Evolutionary conservation across 2,113 vertebrate genomes (phyloP).

Genomic region (Menidia beryllina): DNA sequence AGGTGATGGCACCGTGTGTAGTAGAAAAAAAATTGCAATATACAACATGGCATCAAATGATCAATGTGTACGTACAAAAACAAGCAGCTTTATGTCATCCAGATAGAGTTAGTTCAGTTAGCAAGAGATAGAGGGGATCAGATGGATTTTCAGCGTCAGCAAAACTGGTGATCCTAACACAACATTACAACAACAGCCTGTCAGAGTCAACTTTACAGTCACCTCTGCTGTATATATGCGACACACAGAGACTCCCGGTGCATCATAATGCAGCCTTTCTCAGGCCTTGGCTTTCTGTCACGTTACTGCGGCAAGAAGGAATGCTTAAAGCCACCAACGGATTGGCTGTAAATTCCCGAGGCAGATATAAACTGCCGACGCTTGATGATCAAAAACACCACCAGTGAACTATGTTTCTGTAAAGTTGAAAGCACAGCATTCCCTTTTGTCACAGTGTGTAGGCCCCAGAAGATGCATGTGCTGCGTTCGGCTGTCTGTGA

Average conservation of each 20-base stretch:
- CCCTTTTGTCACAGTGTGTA: not conserved
- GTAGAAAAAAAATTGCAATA: too few relatives aligned
- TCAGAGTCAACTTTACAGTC: not conserved
- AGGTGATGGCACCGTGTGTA: not conserved
- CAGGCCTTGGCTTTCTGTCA: not conserved
- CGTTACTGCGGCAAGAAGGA: not conserved
- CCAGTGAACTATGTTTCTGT: not conserved
- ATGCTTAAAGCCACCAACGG: not conserved
- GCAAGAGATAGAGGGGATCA: not conserved
- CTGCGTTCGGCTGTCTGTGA: not conserved
- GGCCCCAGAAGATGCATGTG: not conserved
- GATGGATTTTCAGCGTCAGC: not conserved
- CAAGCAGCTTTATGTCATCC: too few relatives aligned
- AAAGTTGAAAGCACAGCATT: not conserved
- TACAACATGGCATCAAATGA: not conserved
- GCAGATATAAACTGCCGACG: not conserved
- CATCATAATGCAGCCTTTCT: not conserved
- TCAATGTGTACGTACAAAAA: not conserved
- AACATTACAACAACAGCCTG: not conserved
- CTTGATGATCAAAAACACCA: slow-evolving; percentile 7
- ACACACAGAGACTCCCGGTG: not conserved
- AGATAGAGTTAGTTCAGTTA: not conserved
- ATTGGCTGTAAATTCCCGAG: not conserved
- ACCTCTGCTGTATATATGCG: not conserved
- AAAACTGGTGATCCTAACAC: not conserved